These are phyloP conservation scores for Mesitornis unicolor DNA, from an alignment of 2,113 vertebrate genomes.

Conservation along the genomic window DNA sequence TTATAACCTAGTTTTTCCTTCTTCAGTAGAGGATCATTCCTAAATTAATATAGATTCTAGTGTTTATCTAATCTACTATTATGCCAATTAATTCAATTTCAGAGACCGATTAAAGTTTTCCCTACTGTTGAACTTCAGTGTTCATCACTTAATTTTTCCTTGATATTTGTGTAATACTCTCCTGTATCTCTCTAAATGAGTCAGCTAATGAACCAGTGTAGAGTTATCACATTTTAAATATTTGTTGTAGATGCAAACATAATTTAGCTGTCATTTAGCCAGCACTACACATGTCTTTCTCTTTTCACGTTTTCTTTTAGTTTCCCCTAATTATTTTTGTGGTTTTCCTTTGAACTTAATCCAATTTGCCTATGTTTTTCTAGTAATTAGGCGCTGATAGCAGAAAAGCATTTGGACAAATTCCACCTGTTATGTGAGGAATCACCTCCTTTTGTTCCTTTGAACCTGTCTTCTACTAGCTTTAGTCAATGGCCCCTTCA, in stretches of 20 bases:
- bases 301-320: not conserved
- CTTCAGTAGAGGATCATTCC: not conserved
- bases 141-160: not conserved
- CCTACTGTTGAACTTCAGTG: not conserved
- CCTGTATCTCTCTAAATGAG: not conserved
- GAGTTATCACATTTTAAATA: not conserved
- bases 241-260: not conserved
- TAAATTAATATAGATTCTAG: not conserved
- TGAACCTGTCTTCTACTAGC: not conserved
- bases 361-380: not conserved
- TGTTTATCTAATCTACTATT: not conserved
- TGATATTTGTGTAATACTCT: not conserved
- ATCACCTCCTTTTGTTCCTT: not conserved
- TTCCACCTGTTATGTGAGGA: constrained; percentile 5
- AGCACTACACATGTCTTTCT: not conserved
- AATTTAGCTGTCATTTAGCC: not conserved
- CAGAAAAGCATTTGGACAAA: not conserved
- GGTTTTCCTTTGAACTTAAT: constrained; percentile 33
- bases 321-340: constrained; percentile 8
- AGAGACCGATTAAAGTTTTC: not conserved
- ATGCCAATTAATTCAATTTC: not conserved
- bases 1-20: not conserved
- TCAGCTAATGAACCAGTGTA: not conserved
- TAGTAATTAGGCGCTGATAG: constrained; percentile 19
- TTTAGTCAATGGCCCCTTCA: not conserved